Evolutionary conservation across 2,797 vertebrate genomes (phyloP), one percentile per base, ranked within the genome.

Genomic region (Falco columbarius): DNA sequence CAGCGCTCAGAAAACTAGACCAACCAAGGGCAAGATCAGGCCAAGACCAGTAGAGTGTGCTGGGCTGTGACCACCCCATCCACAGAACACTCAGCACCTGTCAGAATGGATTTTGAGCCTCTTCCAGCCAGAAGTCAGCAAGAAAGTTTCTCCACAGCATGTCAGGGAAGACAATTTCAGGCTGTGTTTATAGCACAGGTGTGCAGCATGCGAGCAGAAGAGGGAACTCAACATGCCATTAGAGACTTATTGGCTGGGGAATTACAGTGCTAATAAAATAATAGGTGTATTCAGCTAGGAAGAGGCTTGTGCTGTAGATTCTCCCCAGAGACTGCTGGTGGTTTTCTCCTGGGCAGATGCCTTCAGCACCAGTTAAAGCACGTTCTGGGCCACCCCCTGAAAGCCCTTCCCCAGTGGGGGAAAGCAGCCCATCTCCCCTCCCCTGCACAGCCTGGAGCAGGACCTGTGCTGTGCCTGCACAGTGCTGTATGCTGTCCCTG

Each of bases 191-290:
- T 6, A 44, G 85, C 86, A 72, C 86, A 72, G 80, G 62, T 46
- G 55, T 42, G 58, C 46, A 73, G 70, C 30, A 2, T 24, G 46
- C 14, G 56, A 81, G 61, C 87, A 79, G 56, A 20, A 77, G 74
- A 68, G 62, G 63, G 70, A 66, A 21, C 74, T 73, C 92, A 46
- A 16, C 29, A 12, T 72, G 46, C 67, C 61, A 23, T 36, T 12
- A 62, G 56, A 96, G 88, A n/a, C 34, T 77, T 81, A 88, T 7
- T 67, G 67, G 51, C 46, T 46, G 63, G 51, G 56, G 76, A 94
- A 91, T 92, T 73, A 9, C 29, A 6, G 49, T 2, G 1, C 32
- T 63, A 88, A 86, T 61, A 66, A 73, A 88, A 22, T 54, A 63
- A 94, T 52, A 36, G 24, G 47, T 32, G 44, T 44, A 3, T 34